Conservation (phyloP, 2,888 invertebrate species). For the Drosophila nigricruria region DNA sequence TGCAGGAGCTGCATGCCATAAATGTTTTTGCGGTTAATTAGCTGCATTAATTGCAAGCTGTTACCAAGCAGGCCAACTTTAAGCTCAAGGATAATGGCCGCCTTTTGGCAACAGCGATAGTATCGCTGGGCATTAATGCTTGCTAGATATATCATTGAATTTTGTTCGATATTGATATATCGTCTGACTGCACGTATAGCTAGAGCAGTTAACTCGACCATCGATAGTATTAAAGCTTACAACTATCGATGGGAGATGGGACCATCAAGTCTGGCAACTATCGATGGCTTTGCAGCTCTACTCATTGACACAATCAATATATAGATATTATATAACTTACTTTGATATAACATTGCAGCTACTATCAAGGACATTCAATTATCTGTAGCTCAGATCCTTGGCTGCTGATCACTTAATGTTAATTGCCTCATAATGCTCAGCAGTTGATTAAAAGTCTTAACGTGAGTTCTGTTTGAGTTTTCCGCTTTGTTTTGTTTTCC, state of each 20-base stretch:
- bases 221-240: no score
- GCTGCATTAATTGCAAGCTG: slow-evolving; percentile 45
- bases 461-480: slow-evolving; percentile 1
- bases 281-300: neutral
- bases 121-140: no score
- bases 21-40: slow-evolving; percentile 54
- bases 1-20: slow-evolving; percentile 14
- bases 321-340: neutral
- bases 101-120: no score
- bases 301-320: no score
- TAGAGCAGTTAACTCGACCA: no score
- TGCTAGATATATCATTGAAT: no score
- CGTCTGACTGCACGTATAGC: no score
- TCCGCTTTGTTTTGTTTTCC: neutral
- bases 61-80: slow-evolving; percentile 23
- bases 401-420: neutral
- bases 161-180: no score
- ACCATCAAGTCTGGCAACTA: neutral
- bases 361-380: neutral
- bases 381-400: no score
- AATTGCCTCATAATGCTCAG: slow-evolving; percentile 7
- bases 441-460: slow-evolving; percentile 4
- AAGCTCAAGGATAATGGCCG: slow-evolving; percentile 26
- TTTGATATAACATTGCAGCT: neutral
- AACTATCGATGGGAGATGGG: no score